A percentile compares a stretch with the other conserved stretches of the same genome.
Evolutionary conservation across 2,797 vertebrate species (phyloP).

Genomic region (Huso huso): DNA sequence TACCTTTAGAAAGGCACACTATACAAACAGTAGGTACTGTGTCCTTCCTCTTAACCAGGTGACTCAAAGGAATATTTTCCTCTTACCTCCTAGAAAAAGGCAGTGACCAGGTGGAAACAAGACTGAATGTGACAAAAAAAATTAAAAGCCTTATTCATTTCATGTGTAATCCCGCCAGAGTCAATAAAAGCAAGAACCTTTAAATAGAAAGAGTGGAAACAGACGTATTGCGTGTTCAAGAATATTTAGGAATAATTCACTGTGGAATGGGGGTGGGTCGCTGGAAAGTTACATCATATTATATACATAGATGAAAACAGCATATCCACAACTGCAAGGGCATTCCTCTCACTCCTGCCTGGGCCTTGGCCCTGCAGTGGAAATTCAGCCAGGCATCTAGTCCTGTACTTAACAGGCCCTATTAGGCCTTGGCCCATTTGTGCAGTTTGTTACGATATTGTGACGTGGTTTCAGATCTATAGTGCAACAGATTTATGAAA

Average conservation of each 20-base stretch:
- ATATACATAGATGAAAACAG: too few species aligned
- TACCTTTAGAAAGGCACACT: conserved; percentile 1
- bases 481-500: too few species aligned
- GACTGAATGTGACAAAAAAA: conserved; percentile 1
- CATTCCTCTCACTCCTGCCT: too few species aligned
- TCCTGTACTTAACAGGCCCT: too few species aligned
- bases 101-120: neutral
- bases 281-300: too few species aligned
- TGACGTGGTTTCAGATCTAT: too few species aligned
- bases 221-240: neutral
- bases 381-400: too few species aligned
- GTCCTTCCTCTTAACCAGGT: conserved; percentile 1
- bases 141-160: conserved; percentile 15
- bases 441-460: too few species aligned
- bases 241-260: neutral
- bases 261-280: neutral
- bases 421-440: too few species aligned
- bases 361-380: too few species aligned
- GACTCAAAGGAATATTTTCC: neutral
- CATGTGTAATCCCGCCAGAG: neutral
- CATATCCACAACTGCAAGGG: too few species aligned
- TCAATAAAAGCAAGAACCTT: conserved; percentile 14
- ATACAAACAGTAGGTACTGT: conserved; percentile 9
- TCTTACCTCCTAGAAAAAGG: neutral
- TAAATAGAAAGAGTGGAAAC: conserved; percentile 3